These are phyloP conservation scores for Pygoscelis adeliae DNA, from an alignment of 2,113 vertebrate genomes.

Conservation along the genomic window DNA sequence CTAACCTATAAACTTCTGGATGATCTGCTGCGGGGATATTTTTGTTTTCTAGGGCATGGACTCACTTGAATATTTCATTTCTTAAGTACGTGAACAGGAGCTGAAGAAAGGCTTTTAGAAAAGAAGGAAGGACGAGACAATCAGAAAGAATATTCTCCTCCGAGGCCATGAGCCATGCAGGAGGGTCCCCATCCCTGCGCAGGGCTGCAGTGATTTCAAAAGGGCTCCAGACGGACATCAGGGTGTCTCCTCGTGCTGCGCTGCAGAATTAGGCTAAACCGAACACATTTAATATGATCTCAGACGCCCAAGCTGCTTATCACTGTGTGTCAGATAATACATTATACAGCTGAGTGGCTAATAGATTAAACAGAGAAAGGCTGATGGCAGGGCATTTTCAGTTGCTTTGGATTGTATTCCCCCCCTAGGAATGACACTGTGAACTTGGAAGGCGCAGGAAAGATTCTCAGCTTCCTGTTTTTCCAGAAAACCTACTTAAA, in stretches of 20 bases:
- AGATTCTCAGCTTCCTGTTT: neutral
- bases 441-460: neutral
- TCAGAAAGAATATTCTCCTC: neutral
- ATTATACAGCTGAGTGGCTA: constrained; percentile 46
- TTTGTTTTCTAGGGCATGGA: constrained; percentile 46
- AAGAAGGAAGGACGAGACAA: neutral
- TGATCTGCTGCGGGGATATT: constrained; percentile 7
- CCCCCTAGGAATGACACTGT: neutral
- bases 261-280: constrained; percentile 26
- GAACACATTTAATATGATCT: constrained; percentile 46
- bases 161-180: neutral
- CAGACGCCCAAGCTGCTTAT: constrained; percentile 51
- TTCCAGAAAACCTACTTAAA: neutral
- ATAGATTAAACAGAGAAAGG: constrained; percentile 39
- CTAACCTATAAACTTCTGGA: constrained; percentile 13
- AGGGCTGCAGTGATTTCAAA: neutral
- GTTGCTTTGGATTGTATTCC: neutral
- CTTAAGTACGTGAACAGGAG: neutral
- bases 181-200: neutral
- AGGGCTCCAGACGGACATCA: neutral
- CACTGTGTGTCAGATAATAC: constrained; percentile 34
- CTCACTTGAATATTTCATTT: neutral
- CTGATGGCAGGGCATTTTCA: constrained; percentile 3
- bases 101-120: neutral
- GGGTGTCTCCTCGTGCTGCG: neutral